Evolutionary conservation across 2,797 vertebrate genomes (phyloP).

Genomic region (Lacerta agilis): DNA sequence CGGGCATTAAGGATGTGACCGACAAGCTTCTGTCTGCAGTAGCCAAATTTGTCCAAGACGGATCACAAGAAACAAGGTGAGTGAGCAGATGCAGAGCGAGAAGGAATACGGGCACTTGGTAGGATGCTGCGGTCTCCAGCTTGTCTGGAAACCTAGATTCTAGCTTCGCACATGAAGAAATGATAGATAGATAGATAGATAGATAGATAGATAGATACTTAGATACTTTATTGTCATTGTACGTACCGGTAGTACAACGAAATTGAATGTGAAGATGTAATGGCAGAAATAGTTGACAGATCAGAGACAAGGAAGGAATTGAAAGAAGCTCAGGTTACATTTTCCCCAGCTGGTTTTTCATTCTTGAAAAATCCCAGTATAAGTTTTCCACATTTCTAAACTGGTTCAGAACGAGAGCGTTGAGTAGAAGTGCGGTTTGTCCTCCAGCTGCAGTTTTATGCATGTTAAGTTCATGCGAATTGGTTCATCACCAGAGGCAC

Average conservation of each 20-base stretch:
- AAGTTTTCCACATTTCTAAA: too few relatives aligned
- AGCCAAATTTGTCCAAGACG: conserved; percentile 88
- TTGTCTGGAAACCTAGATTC: rapidly evolving
- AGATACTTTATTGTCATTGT: too few relatives aligned
- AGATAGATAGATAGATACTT: too few relatives aligned
- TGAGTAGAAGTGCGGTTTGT: too few relatives aligned
- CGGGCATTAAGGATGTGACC: conserved; percentile 81
- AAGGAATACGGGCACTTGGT: background rate
- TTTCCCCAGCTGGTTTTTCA: background rate
- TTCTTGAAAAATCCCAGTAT: too few relatives aligned
- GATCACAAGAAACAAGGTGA: conserved; percentile 91
- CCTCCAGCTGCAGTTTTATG: too few relatives aligned
- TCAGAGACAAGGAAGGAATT: background rate
- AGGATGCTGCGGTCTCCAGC: background rate
- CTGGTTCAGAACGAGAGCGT: too few relatives aligned
- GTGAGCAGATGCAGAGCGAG: conserved; percentile 6
- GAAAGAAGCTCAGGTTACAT: background rate
- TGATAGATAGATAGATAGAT: too few relatives aligned
- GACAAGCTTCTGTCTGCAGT: conserved; percentile 87
- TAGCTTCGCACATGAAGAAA: background rate
- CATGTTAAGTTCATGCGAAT: too few relatives aligned
- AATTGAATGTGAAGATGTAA: too few relatives aligned
- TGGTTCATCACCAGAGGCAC: too few relatives aligned
- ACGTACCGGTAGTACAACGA: too few relatives aligned
- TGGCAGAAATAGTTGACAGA: background rate